Percentiles rank a stretch among this genome's conserved stretches.
These are phyloP conservation scores for Zaprionus tsacasi DNA, from an alignment of 1,140 invertebrate genomes.

Conservation along the genomic window DNA sequence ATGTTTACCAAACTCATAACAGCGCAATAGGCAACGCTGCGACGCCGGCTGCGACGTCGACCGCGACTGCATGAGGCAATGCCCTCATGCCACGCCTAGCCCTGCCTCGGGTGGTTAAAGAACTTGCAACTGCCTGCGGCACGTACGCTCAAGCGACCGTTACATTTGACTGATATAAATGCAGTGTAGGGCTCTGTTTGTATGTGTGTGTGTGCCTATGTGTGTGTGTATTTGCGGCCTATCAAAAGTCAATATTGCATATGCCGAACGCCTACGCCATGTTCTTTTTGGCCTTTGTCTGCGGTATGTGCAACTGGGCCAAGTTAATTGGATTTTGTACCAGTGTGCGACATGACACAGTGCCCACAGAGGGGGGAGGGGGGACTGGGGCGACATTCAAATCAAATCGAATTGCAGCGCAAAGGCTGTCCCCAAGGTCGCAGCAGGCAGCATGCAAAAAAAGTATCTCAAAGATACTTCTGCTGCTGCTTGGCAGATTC, in stretches of 20 bases:
- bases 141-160: conserved; percentile 53
- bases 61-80: conserved; percentile 18
- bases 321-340: conserved; percentile 66
- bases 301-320: conserved; percentile 37
- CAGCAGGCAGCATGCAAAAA: background rate
- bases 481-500: conserved; percentile 1
- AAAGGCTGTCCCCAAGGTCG: background rate
- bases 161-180: conserved; percentile 53
- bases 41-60: background rate
- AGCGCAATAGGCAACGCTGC: conserved; percentile 27
- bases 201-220: conserved; percentile 4
- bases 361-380: conserved; percentile 4
- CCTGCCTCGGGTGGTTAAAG: background rate
- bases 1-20: conserved; percentile 78
- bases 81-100: background rate
- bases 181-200: background rate
- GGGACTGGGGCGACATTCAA: background rate
- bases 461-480: conserved; percentile 41
- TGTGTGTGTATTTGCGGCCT: conserved; percentile 21
- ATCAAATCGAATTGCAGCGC: conserved; percentile 44
- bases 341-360: conserved; percentile 1
- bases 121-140: conserved; percentile 6
- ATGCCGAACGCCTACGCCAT: background rate
- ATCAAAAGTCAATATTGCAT: conserved; percentile 37
- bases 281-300: conserved; percentile 26